A percentile compares a stretch with the other conserved stretches of the same genome.
phyloP scores from a whole-genome alignment of 2,797 vertebrate species.

The Cynodonichthys magdalenae region DNA sequence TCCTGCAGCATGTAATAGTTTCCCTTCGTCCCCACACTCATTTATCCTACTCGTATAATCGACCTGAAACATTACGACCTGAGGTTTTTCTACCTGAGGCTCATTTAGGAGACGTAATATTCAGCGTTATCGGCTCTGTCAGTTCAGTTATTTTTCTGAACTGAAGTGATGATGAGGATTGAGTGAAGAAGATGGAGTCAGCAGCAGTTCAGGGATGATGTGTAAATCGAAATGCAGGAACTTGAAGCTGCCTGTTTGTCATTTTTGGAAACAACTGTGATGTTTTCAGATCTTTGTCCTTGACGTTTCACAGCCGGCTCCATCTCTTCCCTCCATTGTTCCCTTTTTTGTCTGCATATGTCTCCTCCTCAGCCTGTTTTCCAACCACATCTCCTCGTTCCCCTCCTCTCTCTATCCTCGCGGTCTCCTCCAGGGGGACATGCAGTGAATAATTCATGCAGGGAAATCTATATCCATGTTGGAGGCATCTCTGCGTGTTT shows the following conservation, averaged over 20 bases:
- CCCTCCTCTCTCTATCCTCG: conserved; percentile 11
- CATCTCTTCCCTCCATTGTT: not conserved
- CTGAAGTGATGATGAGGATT: conserved; percentile 1
- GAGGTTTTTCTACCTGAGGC: not conserved
- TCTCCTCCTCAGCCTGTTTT: not conserved
- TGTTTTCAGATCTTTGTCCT: conserved; percentile 14
- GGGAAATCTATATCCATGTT: conserved; percentile 57
- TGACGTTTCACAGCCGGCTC: conserved; percentile 2
- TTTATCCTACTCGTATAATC: conserved; percentile 29
- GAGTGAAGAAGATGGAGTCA: not conserved
- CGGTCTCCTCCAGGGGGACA: conserved; percentile 26
- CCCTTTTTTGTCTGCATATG: conserved; percentile 23
- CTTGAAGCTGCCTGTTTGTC: not conserved
- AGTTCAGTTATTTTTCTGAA: conserved; percentile 1
- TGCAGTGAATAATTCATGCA: conserved; percentile 65
- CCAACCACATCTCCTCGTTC: not conserved
- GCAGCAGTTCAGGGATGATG: not conserved
- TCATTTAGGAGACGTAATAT: conserved; percentile 10
- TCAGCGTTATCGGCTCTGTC: not conserved
- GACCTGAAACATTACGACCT: conserved; percentile 12
- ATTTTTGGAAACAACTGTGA: not conserved
- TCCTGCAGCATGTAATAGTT: conserved; percentile 9
- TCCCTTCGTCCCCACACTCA: conserved; percentile 6
- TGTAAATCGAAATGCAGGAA: not conserved
- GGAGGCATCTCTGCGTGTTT: conserved; percentile 40